phyloP scores from a whole-genome alignment of 2,888 invertebrate genomes.

The Platynereis dumerilii region DNA sequence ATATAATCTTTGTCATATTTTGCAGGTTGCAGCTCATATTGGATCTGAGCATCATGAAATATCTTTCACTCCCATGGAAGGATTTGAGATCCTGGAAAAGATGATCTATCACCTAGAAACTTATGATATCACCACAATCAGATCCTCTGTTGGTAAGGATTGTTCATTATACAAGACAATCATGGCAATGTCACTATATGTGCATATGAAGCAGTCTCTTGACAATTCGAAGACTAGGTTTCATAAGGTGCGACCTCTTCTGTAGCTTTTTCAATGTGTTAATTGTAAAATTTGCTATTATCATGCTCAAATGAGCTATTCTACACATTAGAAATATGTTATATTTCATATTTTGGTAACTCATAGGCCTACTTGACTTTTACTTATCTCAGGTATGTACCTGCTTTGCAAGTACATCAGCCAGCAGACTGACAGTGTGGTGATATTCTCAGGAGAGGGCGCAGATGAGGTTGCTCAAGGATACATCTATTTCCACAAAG shows the following conservation, averaged over 20 bases:
- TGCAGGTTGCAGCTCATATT: not conserved
- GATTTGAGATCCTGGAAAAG: not conserved
- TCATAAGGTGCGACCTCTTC: too few species aligned
- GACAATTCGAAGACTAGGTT: too few species aligned
- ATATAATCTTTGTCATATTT: too few species aligned
- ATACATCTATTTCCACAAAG: not conserved
- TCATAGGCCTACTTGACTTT: not conserved
- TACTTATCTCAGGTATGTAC: not conserved
- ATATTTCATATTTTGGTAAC: too few species aligned
- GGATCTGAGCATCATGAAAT: not conserved
- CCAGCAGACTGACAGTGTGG: not conserved
- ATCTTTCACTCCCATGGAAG: not conserved
- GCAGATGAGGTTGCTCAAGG: not conserved
- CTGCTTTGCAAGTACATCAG: not conserved
- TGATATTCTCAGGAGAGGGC: not conserved
- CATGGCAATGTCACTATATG: not conserved
- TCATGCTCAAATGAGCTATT: too few species aligned
- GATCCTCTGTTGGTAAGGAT: not conserved
- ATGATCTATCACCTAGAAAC: not conserved
- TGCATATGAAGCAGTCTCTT: too few species aligned
- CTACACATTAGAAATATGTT: too few species aligned
- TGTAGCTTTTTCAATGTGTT: too few species aligned
- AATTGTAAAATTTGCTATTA: too few species aligned
- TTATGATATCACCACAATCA: not conserved
- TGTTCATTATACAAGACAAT: not conserved